Percentiles rank a stretch among this genome's conserved stretches.
Conservation (phyloP, 2,888 invertebrate species). For the Spodoptera picta region DNA sequence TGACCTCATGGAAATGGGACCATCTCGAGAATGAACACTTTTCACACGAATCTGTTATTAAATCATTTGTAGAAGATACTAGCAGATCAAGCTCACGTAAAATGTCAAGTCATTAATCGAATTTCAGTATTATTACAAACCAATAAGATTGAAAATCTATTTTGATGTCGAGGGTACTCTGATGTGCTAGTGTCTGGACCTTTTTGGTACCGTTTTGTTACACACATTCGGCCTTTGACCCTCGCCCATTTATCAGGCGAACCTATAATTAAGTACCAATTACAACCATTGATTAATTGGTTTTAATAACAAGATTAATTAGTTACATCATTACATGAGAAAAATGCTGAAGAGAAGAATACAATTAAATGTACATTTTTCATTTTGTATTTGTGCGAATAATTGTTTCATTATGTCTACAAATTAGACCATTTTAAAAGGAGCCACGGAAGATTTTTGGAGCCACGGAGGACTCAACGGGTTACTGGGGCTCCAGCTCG, state of each 20-base stretch:
- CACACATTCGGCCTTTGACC: constrained; percentile 14
- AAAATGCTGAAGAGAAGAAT: constrained; percentile 14
- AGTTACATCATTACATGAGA: constrained; percentile 14
- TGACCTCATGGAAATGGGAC: no score
- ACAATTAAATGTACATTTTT: neutral
- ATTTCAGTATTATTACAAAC: neutral
- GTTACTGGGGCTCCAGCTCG: no score
- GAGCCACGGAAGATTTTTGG: no score
- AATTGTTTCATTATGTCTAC: no score
- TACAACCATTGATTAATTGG: constrained; percentile 35
- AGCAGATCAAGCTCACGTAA: no score
- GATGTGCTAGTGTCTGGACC: neutral
- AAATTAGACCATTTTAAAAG: no score
- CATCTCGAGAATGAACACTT: no score
- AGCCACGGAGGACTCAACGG: no score
- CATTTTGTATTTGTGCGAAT: no score
- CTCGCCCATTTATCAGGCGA: constrained; percentile 26
- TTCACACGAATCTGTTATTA: no score
- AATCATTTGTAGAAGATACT: no score
- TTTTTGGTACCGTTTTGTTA: constrained; percentile 3
- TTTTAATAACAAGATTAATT: constrained; percentile 32
- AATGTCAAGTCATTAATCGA: no score
- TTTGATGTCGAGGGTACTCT: neutral
- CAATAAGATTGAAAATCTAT: neutral
- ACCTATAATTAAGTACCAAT: constrained; percentile 32